These are phyloP conservation scores for Leptodactylus fallax DNA, from an alignment of 2,797 vertebrate species.

Conservation along the genomic window DNA sequence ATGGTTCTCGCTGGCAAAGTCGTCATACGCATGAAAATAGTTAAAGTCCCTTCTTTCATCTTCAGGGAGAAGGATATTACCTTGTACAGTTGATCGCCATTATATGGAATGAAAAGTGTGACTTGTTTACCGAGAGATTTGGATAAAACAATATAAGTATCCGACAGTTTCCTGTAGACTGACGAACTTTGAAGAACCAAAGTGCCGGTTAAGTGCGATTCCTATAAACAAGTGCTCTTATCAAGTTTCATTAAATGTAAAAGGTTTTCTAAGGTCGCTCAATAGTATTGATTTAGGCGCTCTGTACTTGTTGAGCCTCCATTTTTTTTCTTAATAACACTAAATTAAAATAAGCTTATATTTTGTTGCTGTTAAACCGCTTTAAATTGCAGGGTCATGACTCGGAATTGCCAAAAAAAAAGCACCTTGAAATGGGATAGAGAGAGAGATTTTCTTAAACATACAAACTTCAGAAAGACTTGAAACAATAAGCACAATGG, in stretches of 20 bases:
- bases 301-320: slow-evolving; percentile 51
- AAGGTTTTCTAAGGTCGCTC: slow-evolving; percentile 60
- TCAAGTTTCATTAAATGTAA: slow-evolving; percentile 61
- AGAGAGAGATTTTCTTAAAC: background rate
- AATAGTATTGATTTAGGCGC: slow-evolving; percentile 50
- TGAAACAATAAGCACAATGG: too few species aligned
- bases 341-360: slow-evolving; percentile 53
- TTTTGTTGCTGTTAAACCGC: slow-evolving; percentile 26
- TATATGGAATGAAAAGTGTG: slow-evolving; percentile 33
- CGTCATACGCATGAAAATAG: slow-evolving; percentile 31
- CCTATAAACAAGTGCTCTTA: slow-evolving; percentile 57
- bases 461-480: too few species aligned
- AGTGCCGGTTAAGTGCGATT: slow-evolving; percentile 37
- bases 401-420: background rate
- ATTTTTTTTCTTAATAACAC: slow-evolving; percentile 50
- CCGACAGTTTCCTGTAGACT: slow-evolving; percentile 36
- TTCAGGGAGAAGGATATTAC: slow-evolving; percentile 30
- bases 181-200: slow-evolving; percentile 40
- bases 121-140: slow-evolving; percentile 58
- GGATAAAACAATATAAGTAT: slow-evolving; percentile 37
- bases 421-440: background rate
- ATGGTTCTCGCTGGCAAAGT: slow-evolving; percentile 35
- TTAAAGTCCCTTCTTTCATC: slow-evolving; percentile 53
- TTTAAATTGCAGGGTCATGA: slow-evolving; percentile 32
- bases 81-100: slow-evolving; percentile 27